Conservation (phyloP, 2,888 invertebrate genomes). For the Hetaerina titia region DNA sequence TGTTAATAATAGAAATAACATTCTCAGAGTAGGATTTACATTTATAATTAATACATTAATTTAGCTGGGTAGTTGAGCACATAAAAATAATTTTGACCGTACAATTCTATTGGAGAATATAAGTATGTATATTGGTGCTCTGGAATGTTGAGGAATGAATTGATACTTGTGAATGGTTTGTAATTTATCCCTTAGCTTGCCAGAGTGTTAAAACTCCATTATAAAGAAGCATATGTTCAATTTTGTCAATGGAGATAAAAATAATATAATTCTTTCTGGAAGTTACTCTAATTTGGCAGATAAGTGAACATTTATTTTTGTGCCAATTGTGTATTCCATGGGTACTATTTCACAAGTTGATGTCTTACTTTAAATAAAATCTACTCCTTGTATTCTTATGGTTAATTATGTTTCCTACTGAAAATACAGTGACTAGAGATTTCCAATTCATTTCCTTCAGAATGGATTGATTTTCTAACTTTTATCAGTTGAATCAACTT, state of each 20-base stretch:
- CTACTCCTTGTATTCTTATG: background rate
- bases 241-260: background rate
- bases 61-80: background rate
- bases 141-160: slow-evolving; percentile 35
- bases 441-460: background rate
- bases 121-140: background rate
- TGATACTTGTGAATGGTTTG: background rate
- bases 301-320: background rate
- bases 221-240: background rate
- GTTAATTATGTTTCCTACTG: background rate
- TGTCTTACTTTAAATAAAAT: background rate
- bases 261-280: background rate
- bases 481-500: background rate
- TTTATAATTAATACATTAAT: background rate
- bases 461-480: background rate
- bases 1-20: background rate
- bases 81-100: background rate
- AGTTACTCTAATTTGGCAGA: background rate
- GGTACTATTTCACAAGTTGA: background rate
- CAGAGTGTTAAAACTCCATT: background rate
- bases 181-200: background rate
- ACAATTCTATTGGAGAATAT: background rate
- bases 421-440: slow-evolving; percentile 19
- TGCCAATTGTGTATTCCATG: background rate
- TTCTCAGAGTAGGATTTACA: background rate